Conservation (phyloP, 2,888 invertebrate genomes). For the Pristionchus exspectatus region DNA sequence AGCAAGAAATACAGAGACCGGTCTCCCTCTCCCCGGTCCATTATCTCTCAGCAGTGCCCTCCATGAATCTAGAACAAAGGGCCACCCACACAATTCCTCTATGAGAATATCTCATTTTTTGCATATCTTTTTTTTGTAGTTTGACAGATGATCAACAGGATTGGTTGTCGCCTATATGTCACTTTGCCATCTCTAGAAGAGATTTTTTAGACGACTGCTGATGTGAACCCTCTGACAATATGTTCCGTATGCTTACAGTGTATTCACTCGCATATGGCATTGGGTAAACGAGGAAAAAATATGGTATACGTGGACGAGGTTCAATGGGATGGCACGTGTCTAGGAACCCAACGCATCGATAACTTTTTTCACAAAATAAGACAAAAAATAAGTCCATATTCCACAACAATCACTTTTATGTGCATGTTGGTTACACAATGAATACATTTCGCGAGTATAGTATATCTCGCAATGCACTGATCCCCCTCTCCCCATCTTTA, state of each 20-base stretch:
- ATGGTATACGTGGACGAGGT: slow-evolving; percentile 23
- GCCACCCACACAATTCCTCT: background rate
- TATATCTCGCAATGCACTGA: too few species aligned
- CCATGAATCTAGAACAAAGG: background rate
- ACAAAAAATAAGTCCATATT: too few species aligned
- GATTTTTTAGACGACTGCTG: background rate
- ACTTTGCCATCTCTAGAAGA: background rate
- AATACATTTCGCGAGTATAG: too few species aligned
- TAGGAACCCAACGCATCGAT: background rate
- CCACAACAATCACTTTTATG: too few species aligned
- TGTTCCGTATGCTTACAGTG: slow-evolving; percentile 20
- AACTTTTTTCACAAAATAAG: background rate
- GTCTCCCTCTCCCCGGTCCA: background rate
- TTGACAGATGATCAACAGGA: too few species aligned
- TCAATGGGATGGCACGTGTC: background rate
- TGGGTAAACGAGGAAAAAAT: slow-evolving; percentile 5
- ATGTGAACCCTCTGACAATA: background rate
- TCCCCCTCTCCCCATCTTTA: too few species aligned
- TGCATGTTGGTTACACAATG: too few species aligned
- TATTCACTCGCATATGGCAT: slow-evolving; percentile 32
- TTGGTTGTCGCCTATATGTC: background rate
- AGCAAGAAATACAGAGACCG: background rate
- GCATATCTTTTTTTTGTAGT: background rate
- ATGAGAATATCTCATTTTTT: background rate
- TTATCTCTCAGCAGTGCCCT: background rate